Base-by-base conservation (phyloP, 2,888 invertebrate species). In the Ophonus ardosiacus region DNA sequence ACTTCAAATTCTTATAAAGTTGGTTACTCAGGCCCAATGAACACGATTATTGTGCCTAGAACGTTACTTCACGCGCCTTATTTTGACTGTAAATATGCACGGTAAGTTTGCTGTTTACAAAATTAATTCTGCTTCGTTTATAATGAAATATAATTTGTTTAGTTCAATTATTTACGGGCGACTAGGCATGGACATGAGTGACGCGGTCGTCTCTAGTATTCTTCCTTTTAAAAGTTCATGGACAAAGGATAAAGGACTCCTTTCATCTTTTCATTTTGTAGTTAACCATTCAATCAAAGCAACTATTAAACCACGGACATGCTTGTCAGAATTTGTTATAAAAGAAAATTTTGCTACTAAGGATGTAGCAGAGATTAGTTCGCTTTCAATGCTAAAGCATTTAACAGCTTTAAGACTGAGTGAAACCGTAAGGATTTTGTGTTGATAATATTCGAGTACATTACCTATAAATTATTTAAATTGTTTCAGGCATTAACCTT, bases 101-200 rank as follows among this genome's bases (percentile, higher is more conserved):
- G 88, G 92, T 92, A 89, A 90, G 89, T 31, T 59, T 81, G n/a
- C n/a, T 63, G 7, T 43, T 18, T 76, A 31, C 7, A 78, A 8
- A 51, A 74, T 74, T 13, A 51, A 51, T 71, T 15, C 6, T 43
- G 8, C 13, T 13, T 51, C 21, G 31, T 31, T 40, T 40, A 10
- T 76, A 78, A 79, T 57, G 3, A 57, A 76, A 43, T 57, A 31
- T 56, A 43, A 13, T 15, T 18, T 84, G 56, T 82, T n/a, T 87
- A 93, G 92, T 83, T 89, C 93, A 4, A 88, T 93, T 7, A 88
- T 92, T 65, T 93, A 92, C 88, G 93, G 93, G 24, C 88, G 92
- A 76, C 86, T 93, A 21, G 93, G 93, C 10, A 89, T 91, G 56
- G 91, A 92, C 88, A 89, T 93, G 51, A 91, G 92, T 0, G 88